Evolutionary conservation across 2,888 invertebrate genomes (phyloP).

Genomic region (Hyppa rectilinea): DNA sequence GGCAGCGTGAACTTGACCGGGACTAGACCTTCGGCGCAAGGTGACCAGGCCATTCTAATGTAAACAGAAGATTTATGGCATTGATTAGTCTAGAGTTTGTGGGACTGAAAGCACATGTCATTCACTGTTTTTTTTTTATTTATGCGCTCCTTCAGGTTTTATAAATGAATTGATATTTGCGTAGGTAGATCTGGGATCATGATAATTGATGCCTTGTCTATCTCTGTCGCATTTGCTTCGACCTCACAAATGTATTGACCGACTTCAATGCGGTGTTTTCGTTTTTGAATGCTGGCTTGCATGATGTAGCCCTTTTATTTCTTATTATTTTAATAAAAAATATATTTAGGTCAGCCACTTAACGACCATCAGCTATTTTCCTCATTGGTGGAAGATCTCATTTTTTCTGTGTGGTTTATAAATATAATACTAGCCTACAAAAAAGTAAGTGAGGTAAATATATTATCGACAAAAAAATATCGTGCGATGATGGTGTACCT

Average conservation of each 20-base stretch:
- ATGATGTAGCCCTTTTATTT: background rate
- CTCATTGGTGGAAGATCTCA: background rate
- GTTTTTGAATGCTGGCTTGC: background rate
- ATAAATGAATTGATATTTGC: conserved; percentile 4
- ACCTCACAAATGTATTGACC: background rate
- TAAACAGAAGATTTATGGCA: conserved; percentile 24
- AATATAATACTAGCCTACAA: background rate
- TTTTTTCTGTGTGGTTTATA: background rate
- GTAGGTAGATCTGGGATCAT: background rate
- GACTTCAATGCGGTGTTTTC: background rate
- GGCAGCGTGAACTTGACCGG: conserved; percentile 68
- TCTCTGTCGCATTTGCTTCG: background rate
- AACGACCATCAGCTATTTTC: background rate
- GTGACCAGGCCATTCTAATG: conserved; percentile 51
- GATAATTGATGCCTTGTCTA: background rate
- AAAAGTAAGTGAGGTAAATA: conserved; percentile 34
- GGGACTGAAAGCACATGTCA: too few relatives aligned
- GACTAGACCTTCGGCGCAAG: conserved; percentile 61
- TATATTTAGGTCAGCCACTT: background rate
- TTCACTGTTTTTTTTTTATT: too few relatives aligned
- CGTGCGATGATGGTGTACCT: conserved; percentile 39
- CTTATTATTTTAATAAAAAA: background rate
- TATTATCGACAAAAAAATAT: conserved; percentile 42
- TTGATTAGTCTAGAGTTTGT: background rate
- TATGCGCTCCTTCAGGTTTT: too few relatives aligned